These are phyloP conservation scores for Psylliodes chrysocephalus DNA, from an alignment of 2,888 invertebrate species.

Conservation along the genomic window DNA sequence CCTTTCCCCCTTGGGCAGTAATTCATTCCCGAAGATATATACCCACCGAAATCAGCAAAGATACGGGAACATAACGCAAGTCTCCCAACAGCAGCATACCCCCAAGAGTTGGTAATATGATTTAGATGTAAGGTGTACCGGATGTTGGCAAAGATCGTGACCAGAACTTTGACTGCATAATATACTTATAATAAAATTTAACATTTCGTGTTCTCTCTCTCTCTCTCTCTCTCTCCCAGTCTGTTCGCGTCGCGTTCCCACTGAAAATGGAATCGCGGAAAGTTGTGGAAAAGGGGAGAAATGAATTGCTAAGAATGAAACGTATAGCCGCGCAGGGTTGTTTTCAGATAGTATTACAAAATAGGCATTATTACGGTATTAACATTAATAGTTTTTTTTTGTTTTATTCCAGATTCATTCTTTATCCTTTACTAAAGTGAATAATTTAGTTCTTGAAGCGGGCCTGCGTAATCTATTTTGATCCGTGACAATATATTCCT, in stretches of 20 bases:
- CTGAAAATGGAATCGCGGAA: background rate
- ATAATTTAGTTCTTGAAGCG: too few relatives aligned
- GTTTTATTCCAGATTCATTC: too few relatives aligned
- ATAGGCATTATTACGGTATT: too few relatives aligned
- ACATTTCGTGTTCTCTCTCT: constrained; percentile 14
- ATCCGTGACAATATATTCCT: too few relatives aligned
- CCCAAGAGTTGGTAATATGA: constrained; percentile 58
- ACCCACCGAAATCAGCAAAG: constrained; percentile 48
- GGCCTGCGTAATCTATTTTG: too few relatives aligned
- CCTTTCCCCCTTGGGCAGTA: constrained; percentile 12
- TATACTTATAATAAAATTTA: constrained; percentile 61
- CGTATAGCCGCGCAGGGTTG: background rate
- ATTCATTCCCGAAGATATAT: constrained; percentile 33
- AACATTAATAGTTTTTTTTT: too few relatives aligned
- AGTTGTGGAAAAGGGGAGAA: background rate
- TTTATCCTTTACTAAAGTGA: too few relatives aligned
- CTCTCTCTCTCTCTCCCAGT: background rate
- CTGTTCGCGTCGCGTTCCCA: background rate
- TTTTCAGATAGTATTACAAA: too few relatives aligned
- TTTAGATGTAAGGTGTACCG: constrained; percentile 63
- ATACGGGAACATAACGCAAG: constrained; percentile 51
- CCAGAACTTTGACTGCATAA: constrained; percentile 63
- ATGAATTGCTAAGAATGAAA: background rate
- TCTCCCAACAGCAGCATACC: constrained; percentile 43
- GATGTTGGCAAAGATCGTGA: constrained; percentile 62